Evolutionary conservation across 2,888 invertebrate genomes (phyloP), one percentile per base, ranked within the genome.

Genomic region (Netelia fuscicornis): DNA sequence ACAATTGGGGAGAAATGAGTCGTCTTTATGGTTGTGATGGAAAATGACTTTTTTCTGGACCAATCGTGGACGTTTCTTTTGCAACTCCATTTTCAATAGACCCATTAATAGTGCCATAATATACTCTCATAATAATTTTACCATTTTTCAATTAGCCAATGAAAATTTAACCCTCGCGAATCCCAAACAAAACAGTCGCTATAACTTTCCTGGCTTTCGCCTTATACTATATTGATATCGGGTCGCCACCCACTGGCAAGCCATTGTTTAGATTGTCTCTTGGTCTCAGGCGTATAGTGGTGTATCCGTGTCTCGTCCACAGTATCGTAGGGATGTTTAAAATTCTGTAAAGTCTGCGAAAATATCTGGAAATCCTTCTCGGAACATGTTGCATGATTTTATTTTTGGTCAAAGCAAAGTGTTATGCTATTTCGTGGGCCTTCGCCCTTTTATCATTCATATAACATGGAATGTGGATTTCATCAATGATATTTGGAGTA

Each of bases 101-200:
- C 1, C 20, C 20, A 20, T 20, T 20, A 20, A 20, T 20, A 20
- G 20, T 20, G 20, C 20, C 20, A 20, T 20, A 20, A 20, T 1
- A 20, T 20, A 20, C 20, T 20, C 20, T 20, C 20, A 20, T 20
- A 20, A 20, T 20, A 20, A 20, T 20, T 20, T 1, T 20, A 20
- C 20, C 20, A 20, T 20, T 20, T 20, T 20, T 20, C 20, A 20
- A 20, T 20, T 20, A 20, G 20, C 20, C 20, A 20, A 20, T 20
- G 20, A 20, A 20, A 20, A 20, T 20, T 20, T 20, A 20, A 20
- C 1, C 20, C 20, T 20, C 89, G 86, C 8, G 87, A 72, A 91
- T 92, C 90, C 89, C 90, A 91, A 88, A 92, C 90, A 20, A 20
- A 0, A 20, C 20, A 20, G 20, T 20, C 20, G 20, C 20, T 20